Evolutionary conservation across 2,888 invertebrate species (phyloP), one percentile per base, ranked within the genome.

Genomic region (Julus scandinavius): DNA sequence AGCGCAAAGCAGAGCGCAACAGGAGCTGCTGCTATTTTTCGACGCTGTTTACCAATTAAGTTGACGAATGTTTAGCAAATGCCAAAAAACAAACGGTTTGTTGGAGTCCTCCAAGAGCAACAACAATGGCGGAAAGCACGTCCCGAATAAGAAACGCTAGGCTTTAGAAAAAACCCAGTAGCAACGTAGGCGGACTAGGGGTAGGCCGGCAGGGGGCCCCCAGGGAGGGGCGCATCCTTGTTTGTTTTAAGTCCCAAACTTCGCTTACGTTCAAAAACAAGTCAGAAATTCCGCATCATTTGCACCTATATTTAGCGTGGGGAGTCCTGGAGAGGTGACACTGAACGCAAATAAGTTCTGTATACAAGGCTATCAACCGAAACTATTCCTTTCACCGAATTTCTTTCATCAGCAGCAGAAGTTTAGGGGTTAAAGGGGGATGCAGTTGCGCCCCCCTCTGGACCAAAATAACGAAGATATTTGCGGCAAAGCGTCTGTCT

Each of bases 311-410:
- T 72, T 72, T 72, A 72, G 72, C 72, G 29, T 72, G 72, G 72
- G 72, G 72, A 72, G 72, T 72, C 72, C 72, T 72, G 72, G 29
- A 72, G 72, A 72, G 72, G 72, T 72, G 72, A 72, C 72, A 72
- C 72, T 72, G 72, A 72, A 72, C 72, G 72, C 29, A 72, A 72
- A 72, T 72, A 72, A 72, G 72, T 72, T 72, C 29, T 72, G 72
- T 72, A 29, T 72, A 72, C 72, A 72, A 72, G 72, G 29, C 72
- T 29, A 72, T 72, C 72, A 72, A 72, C 72, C 72, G 72, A 72
- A 63, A 72, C n/a, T 72, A 72, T 72, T 72, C 72, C 72, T 72
- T 72, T 72, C 72, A 63, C 20, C 63, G n/a, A 58, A 58, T 58
- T 58, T 58, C 58, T 15, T 11, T 58, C 58, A 63, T 63, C 63